These are phyloP conservation scores for Drosophila neotestacea DNA, from an alignment of 2,888 invertebrate species.

Conservation along the genomic window DNA sequence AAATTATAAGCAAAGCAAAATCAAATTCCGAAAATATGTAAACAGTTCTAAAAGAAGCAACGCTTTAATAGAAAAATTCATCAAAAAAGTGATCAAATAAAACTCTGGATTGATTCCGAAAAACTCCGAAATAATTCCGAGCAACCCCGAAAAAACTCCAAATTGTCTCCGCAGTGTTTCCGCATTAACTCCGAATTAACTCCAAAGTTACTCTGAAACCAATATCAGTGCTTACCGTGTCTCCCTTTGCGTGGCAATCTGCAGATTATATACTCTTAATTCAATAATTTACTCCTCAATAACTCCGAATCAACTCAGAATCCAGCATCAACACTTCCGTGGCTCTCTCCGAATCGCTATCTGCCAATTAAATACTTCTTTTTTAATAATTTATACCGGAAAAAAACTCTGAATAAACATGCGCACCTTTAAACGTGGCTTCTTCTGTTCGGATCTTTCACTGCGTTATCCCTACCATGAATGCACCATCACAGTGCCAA, in stretches of 20 bases:
- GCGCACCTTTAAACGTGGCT: conserved; percentile 81
- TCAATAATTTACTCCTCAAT: not conserved
- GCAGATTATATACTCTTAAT: too few relatives aligned
- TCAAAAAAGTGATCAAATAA: not conserved
- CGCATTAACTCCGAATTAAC: not conserved
- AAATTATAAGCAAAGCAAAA: conserved; percentile 20
- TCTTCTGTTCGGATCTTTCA: conserved; percentile 80
- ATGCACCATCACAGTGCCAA: conserved; percentile 80
- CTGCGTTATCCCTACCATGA: conserved; percentile 82
- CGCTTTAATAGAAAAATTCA: not conserved
- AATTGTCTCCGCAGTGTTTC: not conserved
- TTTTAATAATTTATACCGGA: too few relatives aligned
- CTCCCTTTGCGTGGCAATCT: too few relatives aligned
- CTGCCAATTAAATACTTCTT: too few relatives aligned
- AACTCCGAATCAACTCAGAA: not conserved
- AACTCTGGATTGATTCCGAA: not conserved
- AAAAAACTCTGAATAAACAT: conserved; percentile 46
- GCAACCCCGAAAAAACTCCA: not conserved
- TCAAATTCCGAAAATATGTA: not conserved
- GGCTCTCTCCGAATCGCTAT: too few relatives aligned
- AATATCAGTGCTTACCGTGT: too few relatives aligned
- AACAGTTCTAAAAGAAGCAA: not conserved
- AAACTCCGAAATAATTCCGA: not conserved
- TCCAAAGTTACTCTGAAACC: not conserved
- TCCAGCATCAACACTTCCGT: too few relatives aligned